Evolutionary conservation across 2,797 vertebrate species (phyloP), one percentile per base, ranked within the genome.

Genomic region (Pampus argenteus): DNA sequence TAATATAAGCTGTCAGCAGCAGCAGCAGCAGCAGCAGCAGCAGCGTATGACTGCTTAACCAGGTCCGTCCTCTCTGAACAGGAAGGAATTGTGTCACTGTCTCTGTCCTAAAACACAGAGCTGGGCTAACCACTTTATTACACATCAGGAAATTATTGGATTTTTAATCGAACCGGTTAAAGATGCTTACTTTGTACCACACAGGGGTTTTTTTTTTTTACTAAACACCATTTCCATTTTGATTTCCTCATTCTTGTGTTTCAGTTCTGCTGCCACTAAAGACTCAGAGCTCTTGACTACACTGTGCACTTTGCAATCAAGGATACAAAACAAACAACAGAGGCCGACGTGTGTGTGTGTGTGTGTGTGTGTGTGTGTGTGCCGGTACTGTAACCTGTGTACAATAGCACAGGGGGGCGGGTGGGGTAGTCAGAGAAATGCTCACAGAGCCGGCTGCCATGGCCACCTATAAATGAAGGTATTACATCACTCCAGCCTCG

Each of bases 281-380:
- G 79, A 38, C 83, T 71, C 62, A 14, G 40, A 59, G 71, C 72
- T 71, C 65, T 60, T 68, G 71, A 63, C 67, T 47, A 50, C 38
- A 59, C 76, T 9, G 60, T 20, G 56, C 54, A 38, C 75, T 70
- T 70, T n/a, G 81, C 81, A 79, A 88, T 87, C 89, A 93, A 91
- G 91, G 90, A 89, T 83, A 92, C 90, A 86, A 91, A 91, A 91
- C 89, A 93, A 93, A 92, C 79, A 90, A 45, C 81, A 49, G 20
- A 81, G 74, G 34, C 62, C 69, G 56, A 52, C 23, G 1, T 56
- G 57, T 70, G 79, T 72, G 13, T 55, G 0, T 59, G 0, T 77
- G 7, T 71, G 55, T 60, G 68, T 58, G 18, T 48, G 26, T 61
- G 13, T 72, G 71, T 65, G 25, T 60, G 23, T 49, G 10, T 75